Evolutionary conservation across 2,797 vertebrate genomes (phyloP), one percentile per base, ranked within the genome.

Genomic region (Epinephelus coioides): DNA sequence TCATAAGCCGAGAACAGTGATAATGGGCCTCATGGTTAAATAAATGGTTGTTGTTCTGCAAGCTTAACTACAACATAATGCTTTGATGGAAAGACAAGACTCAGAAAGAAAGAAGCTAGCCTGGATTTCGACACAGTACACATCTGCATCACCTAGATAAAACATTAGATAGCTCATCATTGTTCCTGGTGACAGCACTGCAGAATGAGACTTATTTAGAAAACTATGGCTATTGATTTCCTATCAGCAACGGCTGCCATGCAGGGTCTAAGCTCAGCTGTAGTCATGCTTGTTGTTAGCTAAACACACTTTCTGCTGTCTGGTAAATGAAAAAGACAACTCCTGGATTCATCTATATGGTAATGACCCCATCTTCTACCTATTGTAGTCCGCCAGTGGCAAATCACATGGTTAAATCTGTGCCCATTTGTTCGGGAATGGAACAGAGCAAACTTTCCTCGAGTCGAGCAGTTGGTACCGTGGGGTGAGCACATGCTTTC

Each of bases 331-430:
- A 91, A 92, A 93, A 91, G 91, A 94, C 92, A 91, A 94, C 88
- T 90, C 84, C 76, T 88, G 86, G 90, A 95, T 92, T 93, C 93
- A 94, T 96, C 94, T 95, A 94, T 95, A 95, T 95, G 94, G 87
- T 95, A 95, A 95, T 95, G 86, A 84, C 85, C 77, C 89, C 83
- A 86, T 93, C 86, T 90, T 73, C 83, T 76, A 90, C 91, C 92
- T 91, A 91, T 93, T 91, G 91, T 91, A 62, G 72, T 73, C 84
- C 44, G 88, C 89, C 85, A 81, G 59, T 73, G 78, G 89, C 79
- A 88, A 94, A 93, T 94, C 91, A 89, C 92, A 86, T 80, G 88
- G 82, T 87, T 92, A 88, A 92, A 94, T 94, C 90, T 87, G 89
- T 85, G 87, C 72, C 77, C 73, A 88, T 92, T 93, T 92, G 84